phyloP scores from a whole-genome alignment of 2,888 invertebrate species.

The Diaprepes abbreviatus region DNA sequence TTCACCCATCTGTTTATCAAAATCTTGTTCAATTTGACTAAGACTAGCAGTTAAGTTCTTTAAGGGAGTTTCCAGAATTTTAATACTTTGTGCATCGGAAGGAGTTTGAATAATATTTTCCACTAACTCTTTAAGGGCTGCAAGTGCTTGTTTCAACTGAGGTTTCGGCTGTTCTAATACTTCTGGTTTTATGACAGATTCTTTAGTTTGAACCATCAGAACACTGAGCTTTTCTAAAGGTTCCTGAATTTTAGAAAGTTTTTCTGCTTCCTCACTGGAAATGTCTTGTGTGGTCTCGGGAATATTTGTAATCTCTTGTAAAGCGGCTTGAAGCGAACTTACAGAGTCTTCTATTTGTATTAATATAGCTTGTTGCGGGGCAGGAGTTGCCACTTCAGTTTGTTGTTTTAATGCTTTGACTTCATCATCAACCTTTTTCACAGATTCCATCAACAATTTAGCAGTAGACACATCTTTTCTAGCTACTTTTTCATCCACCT shows the following conservation, averaged over 20 bases:
- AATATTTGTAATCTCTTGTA: constrained; percentile 25
- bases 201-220: constrained; percentile 23
- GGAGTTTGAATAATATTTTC: constrained; percentile 14
- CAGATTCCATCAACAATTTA: constrained; percentile 26
- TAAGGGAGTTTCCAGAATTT: constrained; percentile 38
- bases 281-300: constrained; percentile 25
- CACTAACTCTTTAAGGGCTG: constrained; percentile 38
- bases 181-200: constrained; percentile 34
- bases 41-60: constrained; percentile 39
- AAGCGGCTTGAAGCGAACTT: constrained; percentile 20
- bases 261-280: constrained; percentile 12
- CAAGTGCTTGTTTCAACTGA: constrained; percentile 46
- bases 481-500: background rate
- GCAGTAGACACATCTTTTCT: constrained; percentile 26
- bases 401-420: constrained; percentile 27
- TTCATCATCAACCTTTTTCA: constrained; percentile 24
- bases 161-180: constrained; percentile 45
- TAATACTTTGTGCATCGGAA: constrained; percentile 35
- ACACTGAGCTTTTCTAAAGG: constrained; percentile 46
- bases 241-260: constrained; percentile 29
- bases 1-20: background rate
- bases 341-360: constrained; percentile 42
- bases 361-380: constrained; percentile 46
- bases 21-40: background rate
- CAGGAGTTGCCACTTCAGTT: constrained; percentile 1